A percentile compares a stretch with the other conserved stretches of the same genome.
Conservation (phyloP, 2,797 vertebrate species). For the Sternarchorhynchus goeldii region DNA sequence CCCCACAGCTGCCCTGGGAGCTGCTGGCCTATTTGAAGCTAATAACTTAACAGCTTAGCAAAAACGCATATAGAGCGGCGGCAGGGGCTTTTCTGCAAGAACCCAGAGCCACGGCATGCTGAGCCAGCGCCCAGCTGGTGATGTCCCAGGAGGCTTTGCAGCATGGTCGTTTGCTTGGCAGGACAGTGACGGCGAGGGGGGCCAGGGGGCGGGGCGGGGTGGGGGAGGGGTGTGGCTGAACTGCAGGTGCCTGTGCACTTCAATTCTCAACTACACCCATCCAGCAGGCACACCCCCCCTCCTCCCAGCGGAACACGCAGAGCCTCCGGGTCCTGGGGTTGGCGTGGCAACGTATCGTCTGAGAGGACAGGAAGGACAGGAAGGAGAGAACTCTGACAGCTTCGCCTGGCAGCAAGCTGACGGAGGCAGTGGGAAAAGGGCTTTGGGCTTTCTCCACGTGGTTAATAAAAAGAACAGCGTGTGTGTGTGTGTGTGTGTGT, state of each 20-base stretch:
- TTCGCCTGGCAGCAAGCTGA: background rate
- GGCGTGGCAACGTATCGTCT: background rate
- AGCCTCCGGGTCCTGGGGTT: too few relatives aligned
- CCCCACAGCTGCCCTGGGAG: background rate
- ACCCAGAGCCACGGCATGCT: background rate
- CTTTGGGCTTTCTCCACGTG: background rate
- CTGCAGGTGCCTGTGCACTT: conserved; percentile 55
- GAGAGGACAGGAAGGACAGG: conserved; percentile 22
- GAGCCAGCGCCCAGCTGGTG: too few relatives aligned
- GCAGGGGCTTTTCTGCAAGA: background rate
- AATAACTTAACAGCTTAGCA: too few relatives aligned
- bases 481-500: background rate
- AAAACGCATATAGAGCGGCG: too few relatives aligned
- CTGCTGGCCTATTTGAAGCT: background rate
- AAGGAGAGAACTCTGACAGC: background rate
- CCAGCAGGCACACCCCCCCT: conserved; percentile 6
- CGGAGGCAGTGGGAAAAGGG: conserved; percentile 1
- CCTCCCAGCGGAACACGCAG: too few relatives aligned
- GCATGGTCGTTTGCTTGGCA: conserved; percentile 57
- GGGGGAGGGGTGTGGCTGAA: conserved; percentile 68
- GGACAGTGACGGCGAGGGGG: conserved; percentile 2
- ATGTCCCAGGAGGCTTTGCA: conserved; percentile 54
- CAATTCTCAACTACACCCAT: conserved; percentile 47
- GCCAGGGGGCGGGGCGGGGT: conserved; percentile 45
- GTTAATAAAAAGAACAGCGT: conserved; percentile 33